Base-by-base conservation (phyloP, 1,140 invertebrate species). In the Drosophila sturtevanti region DNA sequence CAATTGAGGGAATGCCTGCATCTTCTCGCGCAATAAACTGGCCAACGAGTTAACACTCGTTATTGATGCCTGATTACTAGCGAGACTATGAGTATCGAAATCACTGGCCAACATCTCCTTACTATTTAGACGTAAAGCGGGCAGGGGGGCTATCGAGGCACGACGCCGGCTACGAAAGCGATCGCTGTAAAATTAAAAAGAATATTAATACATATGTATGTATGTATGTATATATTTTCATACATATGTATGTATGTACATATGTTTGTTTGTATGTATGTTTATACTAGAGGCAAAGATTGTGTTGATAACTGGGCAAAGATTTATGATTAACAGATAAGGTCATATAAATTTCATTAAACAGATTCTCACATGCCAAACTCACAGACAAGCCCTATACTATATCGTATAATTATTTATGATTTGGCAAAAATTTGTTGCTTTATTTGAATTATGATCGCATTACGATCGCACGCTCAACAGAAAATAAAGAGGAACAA, bases 11-110 rank as follows among this genome's bases (percentile, higher is more conserved):
- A 91, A 91, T 21, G 89, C 82, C 89, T 97, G 95, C 55, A 97
- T 92, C 93, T 97, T 97, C 84, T 97, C 96, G 73, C 95, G 95
- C 1, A 97, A 92, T 44, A 97, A 92, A 91, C 96, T 97, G 48
- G 96, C 96, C 48, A 97, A 94, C 1, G 96, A 97, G 87, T 97
- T 97, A 44, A 97, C 94, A 61, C 95, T 96, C 0, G 96, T 96
- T 73, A 97, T 95, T 4, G 96, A 97, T 66, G 90, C 84, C 64
- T 92, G 91, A 44, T 92, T 91, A 65, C 91, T 92, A 31, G 90
- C 87, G 44, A 92, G 5, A 63, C 91, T 92, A 63, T 92, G 90
- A 24, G 82, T 86, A 59, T 92, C 91, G 35, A 90, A 92, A 44
- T 92, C 91, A 60, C 87, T 90, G 59, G 90, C 89, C 65, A 92